Evolutionary conservation across 2,113 vertebrate genomes (phyloP).

Genomic region (Pogona vitticeps): DNA sequence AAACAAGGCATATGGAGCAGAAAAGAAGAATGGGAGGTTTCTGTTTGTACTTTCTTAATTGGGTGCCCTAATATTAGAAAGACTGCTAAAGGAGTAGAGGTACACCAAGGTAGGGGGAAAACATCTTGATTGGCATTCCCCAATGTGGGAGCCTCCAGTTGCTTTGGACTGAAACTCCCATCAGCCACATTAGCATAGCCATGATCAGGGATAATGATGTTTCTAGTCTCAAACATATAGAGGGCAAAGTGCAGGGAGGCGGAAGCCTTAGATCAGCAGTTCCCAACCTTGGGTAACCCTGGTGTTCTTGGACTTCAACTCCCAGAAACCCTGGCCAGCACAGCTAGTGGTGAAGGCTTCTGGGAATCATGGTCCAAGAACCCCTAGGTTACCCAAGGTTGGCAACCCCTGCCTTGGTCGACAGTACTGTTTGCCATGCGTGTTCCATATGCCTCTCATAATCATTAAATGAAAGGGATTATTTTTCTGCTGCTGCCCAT

Average conservation of each 20-base stretch:
- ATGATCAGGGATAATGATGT: not conserved
- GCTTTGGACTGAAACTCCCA: not conserved
- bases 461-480: not conserved
- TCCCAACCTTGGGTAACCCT: too few relatives aligned
- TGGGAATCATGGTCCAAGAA: too few relatives aligned
- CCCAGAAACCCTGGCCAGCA: too few relatives aligned
- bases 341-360: too few relatives aligned
- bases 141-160: not conserved
- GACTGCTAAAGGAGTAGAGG: not conserved
- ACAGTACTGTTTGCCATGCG: not conserved
- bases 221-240: not conserved
- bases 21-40: not conserved
- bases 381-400: too few relatives aligned
- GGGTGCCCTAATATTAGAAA: too few relatives aligned
- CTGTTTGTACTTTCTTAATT: too few relatives aligned
- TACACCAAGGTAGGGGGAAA: not conserved
- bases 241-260: not conserved
- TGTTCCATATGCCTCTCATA: too few relatives aligned
- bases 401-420: too few relatives aligned
- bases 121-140: not conserved
- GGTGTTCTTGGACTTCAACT: too few relatives aligned
- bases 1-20: not conserved
- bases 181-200: not conserved
- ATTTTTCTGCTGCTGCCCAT: too few relatives aligned
- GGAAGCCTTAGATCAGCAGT: too few relatives aligned